Evolutionary conservation across 1,140 invertebrate genomes (phyloP).

Genomic region (Vanessa tameamea): DNA sequence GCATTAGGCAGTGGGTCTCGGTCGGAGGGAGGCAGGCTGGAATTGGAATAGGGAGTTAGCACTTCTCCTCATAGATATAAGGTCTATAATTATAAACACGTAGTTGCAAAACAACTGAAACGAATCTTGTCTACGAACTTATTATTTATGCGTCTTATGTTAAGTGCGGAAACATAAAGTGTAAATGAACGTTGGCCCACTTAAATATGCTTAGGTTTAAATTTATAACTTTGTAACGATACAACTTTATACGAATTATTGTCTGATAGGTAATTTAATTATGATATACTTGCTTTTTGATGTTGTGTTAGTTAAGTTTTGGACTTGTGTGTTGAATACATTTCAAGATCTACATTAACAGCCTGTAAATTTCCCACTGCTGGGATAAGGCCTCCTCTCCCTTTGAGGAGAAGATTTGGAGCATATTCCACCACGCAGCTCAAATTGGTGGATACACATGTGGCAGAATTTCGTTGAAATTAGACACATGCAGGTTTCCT

Average conservation of each 20-base stretch:
- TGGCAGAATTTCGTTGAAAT: too few species aligned
- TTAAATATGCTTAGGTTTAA: conserved; percentile 7
- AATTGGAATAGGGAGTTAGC: conserved; percentile 42
- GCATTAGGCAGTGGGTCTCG: conserved; percentile 67
- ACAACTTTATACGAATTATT: conserved; percentile 6
- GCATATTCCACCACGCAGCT: too few species aligned
- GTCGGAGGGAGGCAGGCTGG: conserved; percentile 44
- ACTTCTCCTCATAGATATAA: conserved; percentile 37
- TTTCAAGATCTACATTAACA: background rate
- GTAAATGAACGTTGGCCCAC: conserved; percentile 9
- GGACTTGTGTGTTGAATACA: background rate
- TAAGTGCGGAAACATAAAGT: conserved; percentile 23
- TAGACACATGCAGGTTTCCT: too few species aligned
- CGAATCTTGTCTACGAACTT: conserved; percentile 40
- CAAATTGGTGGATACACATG: too few species aligned
- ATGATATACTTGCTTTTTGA: background rate
- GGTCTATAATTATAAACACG: conserved; percentile 43
- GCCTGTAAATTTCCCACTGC: too few species aligned
- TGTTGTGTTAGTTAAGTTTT: background rate
- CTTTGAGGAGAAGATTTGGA: too few species aligned
- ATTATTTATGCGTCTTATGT: conserved; percentile 21
- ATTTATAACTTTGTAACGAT: conserved; percentile 26
- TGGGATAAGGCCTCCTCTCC: too few species aligned
- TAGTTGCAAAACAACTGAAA: conserved; percentile 44
- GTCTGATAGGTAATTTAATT: background rate